Base-by-base conservation (phyloP, 2,797 vertebrate species). In the Dicrostonyx torquatus region DNA sequence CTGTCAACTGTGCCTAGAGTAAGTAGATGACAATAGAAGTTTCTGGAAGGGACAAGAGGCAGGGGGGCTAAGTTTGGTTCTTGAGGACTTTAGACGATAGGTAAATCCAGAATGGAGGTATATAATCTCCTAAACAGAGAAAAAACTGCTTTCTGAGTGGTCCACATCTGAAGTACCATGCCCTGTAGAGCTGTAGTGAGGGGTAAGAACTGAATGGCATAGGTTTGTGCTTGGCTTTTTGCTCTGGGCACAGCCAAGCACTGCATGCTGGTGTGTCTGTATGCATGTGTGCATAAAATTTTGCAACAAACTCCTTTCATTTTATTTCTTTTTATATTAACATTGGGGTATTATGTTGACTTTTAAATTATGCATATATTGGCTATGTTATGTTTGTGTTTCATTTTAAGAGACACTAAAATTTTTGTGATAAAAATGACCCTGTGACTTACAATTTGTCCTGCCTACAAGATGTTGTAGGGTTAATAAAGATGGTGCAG, bases 271-370 rank as follows among this genome's bases (percentile, higher is more conserved):
- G 12, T 66, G 37, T 50, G 14, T 48, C 8, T 76, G 37, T 77
- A 48, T 37, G 37, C 22, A 15, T 66, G 24, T 53, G 24, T 7
- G 5, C 20, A 43, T 77, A 85, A 40, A 75, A 86, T 78, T 96
- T 88, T 89, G 78, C n/a, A 87, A 82, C 43, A 78, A 91, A 93
- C 89, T 53, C 8, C 6, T 85, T 96, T 86, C 4, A 77, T 90
- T 94, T 86, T 62, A 95, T 70, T 88, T 89, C 82, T 26, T 40
- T 82, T 78, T 78, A 60, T 10, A 86, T 73, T 89, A 76, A 7
- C 76, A 62, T 58, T 53, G 82, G 50, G 29, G 83, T 58, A 93
- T 26, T 62, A 68, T n/a, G 31, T 1, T 40, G 75, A 70, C 40
- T 48, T 93, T 94, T 87, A 85, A 92, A 89, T 92, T 92, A 84